A percentile compares a stretch with the other conserved stretches of the same genome.
phyloP scores from a whole-genome alignment of 2,797 vertebrate species.

The Parauchenoglanis ngamensis region DNA sequence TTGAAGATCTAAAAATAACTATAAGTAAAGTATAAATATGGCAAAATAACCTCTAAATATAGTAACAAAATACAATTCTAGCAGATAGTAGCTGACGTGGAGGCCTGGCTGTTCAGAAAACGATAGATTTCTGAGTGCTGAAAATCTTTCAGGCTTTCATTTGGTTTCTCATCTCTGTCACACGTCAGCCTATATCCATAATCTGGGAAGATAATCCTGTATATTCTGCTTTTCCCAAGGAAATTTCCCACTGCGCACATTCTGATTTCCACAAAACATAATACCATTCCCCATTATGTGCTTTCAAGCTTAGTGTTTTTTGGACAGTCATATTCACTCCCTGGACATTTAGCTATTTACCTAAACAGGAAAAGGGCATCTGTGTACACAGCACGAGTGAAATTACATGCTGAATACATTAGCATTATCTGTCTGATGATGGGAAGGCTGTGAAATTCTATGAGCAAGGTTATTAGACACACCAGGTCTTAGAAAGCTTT shows the following conservation, averaged over 20 bases:
- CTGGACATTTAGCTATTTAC: constrained; percentile 49
- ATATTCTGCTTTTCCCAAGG: background rate
- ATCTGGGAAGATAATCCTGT: background rate
- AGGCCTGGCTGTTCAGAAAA: no score
- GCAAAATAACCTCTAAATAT: background rate
- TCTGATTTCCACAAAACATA: background rate
- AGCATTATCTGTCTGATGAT: constrained; percentile 47
- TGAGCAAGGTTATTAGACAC: constrained; percentile 45
- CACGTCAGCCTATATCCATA: background rate
- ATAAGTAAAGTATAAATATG: background rate
- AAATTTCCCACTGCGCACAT: background rate
- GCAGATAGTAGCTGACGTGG: background rate
- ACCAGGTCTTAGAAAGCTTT: constrained; percentile 39
- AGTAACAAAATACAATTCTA: background rate
- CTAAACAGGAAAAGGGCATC: constrained; percentile 54
- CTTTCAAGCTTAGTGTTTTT: constrained; percentile 36
- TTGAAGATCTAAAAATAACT: background rate
- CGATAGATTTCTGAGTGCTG: background rate
- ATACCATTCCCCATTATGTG: constrained; percentile 15
- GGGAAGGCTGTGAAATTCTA: constrained; percentile 43
- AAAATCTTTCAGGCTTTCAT: background rate
- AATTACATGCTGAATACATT: constrained; percentile 56
- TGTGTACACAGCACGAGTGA: constrained; percentile 51
- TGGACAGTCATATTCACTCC: constrained; percentile 38
- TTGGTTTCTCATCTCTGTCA: background rate